These are phyloP conservation scores for Megaceryle torquata DNA, from an alignment of 2,113 vertebrate genomes.

Conservation along the genomic window DNA sequence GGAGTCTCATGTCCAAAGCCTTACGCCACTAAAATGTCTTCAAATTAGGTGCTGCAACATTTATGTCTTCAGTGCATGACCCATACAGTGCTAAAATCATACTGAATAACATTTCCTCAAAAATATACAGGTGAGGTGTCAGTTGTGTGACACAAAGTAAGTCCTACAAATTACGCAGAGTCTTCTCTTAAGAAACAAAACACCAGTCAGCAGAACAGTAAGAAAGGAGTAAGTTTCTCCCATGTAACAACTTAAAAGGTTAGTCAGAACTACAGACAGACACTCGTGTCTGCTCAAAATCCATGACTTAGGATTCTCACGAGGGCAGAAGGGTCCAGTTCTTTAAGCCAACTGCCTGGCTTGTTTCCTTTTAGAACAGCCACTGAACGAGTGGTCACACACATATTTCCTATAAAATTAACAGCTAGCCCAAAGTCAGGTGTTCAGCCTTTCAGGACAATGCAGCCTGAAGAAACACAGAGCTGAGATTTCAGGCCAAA, in stretches of 20 bases:
- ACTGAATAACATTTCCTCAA: not conserved
- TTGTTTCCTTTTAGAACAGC: not conserved
- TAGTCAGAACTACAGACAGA: not conserved
- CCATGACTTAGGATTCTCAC: accelerated
- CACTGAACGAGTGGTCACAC: not conserved
- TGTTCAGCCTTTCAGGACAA: not conserved
- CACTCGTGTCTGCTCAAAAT: not conserved
- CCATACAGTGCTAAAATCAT: not conserved
- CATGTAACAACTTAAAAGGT: not conserved
- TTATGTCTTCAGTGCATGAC: not conserved
- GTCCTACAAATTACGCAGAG: not conserved
- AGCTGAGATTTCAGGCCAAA: not conserved
- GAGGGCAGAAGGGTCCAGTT: not conserved
- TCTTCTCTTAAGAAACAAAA: not conserved
- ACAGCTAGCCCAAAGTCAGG: not conserved
- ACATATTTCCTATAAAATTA: not conserved
- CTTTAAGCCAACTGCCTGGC: not conserved
- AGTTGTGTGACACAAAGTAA: not conserved
- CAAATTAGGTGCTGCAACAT: not conserved
- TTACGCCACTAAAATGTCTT: not conserved
- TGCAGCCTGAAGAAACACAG: not conserved
- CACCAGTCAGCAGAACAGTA: not conserved
- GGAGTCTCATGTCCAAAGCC: not conserved
- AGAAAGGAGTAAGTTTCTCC: not conserved
- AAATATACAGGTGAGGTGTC: not conserved